phyloP scores from a whole-genome alignment of 2,797 vertebrate genomes.

The Protosalanx chinensis region DNA sequence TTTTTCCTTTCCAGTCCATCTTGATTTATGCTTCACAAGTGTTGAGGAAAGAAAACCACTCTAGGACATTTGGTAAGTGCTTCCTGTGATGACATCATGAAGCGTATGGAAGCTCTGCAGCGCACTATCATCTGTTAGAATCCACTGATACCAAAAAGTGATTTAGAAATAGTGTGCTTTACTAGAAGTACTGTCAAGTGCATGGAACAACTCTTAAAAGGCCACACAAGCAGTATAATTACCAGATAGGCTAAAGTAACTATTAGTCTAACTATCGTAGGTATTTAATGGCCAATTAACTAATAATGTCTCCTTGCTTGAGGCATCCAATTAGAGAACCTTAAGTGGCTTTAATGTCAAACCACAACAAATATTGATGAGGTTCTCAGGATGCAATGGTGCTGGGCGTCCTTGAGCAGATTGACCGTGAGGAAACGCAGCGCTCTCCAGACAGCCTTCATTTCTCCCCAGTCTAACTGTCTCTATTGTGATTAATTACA shows the following conservation, averaged over 20 bases:
- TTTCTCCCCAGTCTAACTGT: constrained; percentile 41
- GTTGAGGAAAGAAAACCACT: neutral
- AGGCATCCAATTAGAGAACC: neutral
- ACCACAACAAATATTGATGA: constrained; percentile 17
- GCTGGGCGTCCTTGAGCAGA: constrained; percentile 46
- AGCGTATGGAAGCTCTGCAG: neutral
- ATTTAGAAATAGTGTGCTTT: neutral
- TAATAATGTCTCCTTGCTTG: constrained; percentile 3
- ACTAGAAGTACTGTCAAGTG: neutral
- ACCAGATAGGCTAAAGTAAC: neutral
- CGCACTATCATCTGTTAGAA: neutral
- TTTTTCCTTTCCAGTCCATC: neutral
- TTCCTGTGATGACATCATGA: neutral
- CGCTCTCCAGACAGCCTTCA: constrained; percentile 41
- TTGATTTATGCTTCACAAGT: neutral
- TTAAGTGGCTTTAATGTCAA: constrained; percentile 20
- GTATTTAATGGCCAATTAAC: constrained; percentile 11
- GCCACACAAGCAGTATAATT: neutral
- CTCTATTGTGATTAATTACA: constrained; percentile 57
- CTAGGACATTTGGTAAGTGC: neutral
- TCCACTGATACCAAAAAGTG: neutral
- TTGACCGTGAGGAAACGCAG: constrained; percentile 36
- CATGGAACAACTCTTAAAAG: neutral
- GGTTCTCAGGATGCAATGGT: constrained; percentile 19
- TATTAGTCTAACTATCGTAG: neutral